Percentiles rank a stretch among this genome's conserved stretches.
These are phyloP conservation scores for Eulemur rufifrons DNA, from an alignment of 2,113 vertebrate genomes.

Conservation along the genomic window DNA sequence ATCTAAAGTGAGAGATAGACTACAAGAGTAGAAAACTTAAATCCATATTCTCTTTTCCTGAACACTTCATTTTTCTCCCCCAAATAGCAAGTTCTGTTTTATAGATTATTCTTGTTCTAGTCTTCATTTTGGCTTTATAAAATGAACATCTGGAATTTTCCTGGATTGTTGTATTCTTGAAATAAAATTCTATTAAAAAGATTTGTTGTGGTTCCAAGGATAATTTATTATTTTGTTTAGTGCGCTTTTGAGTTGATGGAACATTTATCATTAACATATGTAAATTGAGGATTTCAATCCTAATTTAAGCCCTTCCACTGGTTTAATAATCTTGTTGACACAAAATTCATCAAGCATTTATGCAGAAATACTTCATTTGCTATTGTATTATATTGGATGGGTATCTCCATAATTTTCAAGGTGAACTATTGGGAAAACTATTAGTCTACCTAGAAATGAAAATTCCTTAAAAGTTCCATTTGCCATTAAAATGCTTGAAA, in stretches of 20 bases:
- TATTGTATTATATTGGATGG: conserved; percentile 37
- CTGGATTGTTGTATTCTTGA: conserved; percentile 70
- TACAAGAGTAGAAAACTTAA: conserved; percentile 38
- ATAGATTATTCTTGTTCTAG: conserved; percentile 69
- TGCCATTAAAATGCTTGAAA: conserved; percentile 55
- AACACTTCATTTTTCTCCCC: conserved; percentile 60
- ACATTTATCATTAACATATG: conserved; percentile 34
- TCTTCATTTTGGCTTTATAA: conserved; percentile 72
- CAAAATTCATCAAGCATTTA: conserved; percentile 40
- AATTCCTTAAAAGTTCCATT: conserved; percentile 57
- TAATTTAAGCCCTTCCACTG: conserved; percentile 2
- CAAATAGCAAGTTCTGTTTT: conserved; percentile 74
- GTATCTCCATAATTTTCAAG: conserved; percentile 36
- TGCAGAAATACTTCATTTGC: conserved; percentile 3
- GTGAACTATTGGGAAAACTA: conserved; percentile 54
- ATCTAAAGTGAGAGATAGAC: not conserved
- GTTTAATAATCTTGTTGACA: conserved; percentile 25
- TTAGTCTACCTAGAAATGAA: conserved; percentile 52
- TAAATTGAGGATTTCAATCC: conserved; percentile 45
- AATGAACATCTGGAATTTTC: conserved; percentile 79
- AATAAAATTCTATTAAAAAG: conserved; percentile 78
- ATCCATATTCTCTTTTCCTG: conserved; percentile 2
- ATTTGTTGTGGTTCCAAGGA: conserved; percentile 63
- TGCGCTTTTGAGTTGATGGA: conserved; percentile 53
- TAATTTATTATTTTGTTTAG: conserved; percentile 63